These are phyloP conservation scores for Elachura formosa DNA, from an alignment of 2,113 vertebrate genomes.

Conservation along the genomic window DNA sequence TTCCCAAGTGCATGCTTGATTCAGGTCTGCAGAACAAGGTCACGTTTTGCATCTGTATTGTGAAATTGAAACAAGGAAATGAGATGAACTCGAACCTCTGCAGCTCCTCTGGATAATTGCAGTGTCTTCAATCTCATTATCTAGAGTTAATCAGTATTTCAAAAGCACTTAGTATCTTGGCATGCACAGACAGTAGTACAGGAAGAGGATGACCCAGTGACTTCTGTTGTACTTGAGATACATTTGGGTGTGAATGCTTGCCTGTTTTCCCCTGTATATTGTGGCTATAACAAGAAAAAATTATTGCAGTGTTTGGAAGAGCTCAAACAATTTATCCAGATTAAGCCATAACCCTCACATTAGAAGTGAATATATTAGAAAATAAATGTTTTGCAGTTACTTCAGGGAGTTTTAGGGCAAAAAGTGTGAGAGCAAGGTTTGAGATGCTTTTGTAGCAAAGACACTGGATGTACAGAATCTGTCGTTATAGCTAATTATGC, in stretches of 20 bases:
- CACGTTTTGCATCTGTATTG: not conserved
- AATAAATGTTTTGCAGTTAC: not conserved
- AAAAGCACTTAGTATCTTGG: not conserved
- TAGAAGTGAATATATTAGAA: not conserved
- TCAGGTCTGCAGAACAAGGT: not conserved
- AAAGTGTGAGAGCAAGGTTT: not conserved
- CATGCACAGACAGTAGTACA: not conserved
- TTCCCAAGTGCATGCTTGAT: not conserved
- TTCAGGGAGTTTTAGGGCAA: not conserved
- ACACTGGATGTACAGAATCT: not conserved
- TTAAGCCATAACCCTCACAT: not conserved
- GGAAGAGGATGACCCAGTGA: not conserved
- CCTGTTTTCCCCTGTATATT: accelerated
- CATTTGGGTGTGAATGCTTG: not conserved
- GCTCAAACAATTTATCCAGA: not conserved
- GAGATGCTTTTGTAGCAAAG: not conserved
- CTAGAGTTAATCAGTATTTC: not conserved
- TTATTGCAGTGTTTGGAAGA: not conserved
- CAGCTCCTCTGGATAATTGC: not conserved
- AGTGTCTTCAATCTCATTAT: conserved; percentile 8
- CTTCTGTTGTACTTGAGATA: not conserved
- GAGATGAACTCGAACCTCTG: not conserved
- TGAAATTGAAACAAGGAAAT: not conserved
- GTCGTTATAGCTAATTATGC: not conserved
- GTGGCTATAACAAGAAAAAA: not conserved